phyloP scores from a whole-genome alignment of 2,113 vertebrate genomes.

The Taurulus bubalis region DNA sequence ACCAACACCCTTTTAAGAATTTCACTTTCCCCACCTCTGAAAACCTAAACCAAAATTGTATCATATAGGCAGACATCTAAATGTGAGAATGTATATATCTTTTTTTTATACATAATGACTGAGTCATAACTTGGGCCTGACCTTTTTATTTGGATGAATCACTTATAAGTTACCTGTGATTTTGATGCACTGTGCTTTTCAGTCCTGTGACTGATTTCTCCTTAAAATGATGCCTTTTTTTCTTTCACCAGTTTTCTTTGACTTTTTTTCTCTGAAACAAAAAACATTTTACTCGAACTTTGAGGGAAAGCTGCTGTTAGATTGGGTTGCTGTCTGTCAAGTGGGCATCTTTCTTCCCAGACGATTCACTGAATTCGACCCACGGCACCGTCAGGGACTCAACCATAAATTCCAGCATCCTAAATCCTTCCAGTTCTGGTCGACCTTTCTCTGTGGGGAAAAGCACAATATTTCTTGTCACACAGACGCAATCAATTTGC shows the following conservation, averaged over 20 bases:
- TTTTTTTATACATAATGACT: slow-evolving; percentile 38
- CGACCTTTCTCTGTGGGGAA: slow-evolving; percentile 26
- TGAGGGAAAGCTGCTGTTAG: slow-evolving; percentile 16
- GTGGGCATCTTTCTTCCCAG: slow-evolving; percentile 33
- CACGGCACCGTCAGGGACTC: slow-evolving; percentile 28
- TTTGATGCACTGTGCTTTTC: slow-evolving; percentile 43
- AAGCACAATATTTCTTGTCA: slow-evolving; percentile 49
- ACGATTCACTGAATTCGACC: slow-evolving; percentile 42
- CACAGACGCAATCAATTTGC: slow-evolving; percentile 54
- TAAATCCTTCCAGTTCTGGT: slow-evolving; percentile 36
- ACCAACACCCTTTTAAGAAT: slow-evolving; percentile 63
- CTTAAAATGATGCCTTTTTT: slow-evolving; percentile 30
- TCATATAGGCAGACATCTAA: slow-evolving; percentile 9
- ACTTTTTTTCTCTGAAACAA: not conserved
- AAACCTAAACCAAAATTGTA: slow-evolving; percentile 31
- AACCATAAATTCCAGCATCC: slow-evolving; percentile 61
- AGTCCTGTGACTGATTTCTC: slow-evolving; percentile 55
- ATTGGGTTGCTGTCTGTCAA: slow-evolving; percentile 28
- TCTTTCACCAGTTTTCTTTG: not conserved
- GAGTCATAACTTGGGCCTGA: slow-evolving; percentile 59
- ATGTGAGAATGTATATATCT: slow-evolving; percentile 40
- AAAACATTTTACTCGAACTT: slow-evolving; percentile 1
- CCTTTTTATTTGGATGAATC: slow-evolving; percentile 57
- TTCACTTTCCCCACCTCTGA: slow-evolving; percentile 47
- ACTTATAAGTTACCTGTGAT: slow-evolving; percentile 40